phyloP scores from a whole-genome alignment of 2,113 vertebrate species.

The Ciconia boyciana region DNA sequence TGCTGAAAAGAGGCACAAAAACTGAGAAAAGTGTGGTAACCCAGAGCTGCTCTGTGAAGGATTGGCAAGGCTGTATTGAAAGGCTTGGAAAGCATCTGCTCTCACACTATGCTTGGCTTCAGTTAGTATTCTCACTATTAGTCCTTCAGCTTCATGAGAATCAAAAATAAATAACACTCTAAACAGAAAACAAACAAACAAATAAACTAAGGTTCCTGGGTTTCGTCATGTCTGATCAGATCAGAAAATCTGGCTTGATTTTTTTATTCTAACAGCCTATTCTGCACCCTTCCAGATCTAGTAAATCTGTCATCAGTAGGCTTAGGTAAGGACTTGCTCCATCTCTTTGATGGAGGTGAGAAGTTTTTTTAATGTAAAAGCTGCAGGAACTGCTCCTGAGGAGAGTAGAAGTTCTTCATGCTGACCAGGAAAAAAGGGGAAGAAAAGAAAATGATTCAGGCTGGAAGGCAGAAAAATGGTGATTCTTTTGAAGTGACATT shows the following conservation, averaged over 20 bases:
- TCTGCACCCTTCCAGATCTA: not conserved
- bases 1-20: conserved; percentile 5
- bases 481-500: not conserved
- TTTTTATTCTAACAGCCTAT: conserved; percentile 3
- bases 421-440: not conserved
- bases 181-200: conserved; percentile 46
- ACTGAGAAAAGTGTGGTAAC: not conserved
- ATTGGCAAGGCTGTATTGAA: not conserved
- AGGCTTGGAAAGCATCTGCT: conserved; percentile 57
- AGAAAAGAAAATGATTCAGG: not conserved
- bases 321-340: not conserved
- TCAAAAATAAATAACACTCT: conserved; percentile 39
- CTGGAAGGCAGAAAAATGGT: not conserved
- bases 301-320: not conserved
- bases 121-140: conserved; percentile 36
- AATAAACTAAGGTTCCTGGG: not conserved
- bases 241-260: conserved; percentile 21
- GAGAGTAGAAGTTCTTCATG: not conserved
- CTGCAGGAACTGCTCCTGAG: not conserved
- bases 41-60: conserved; percentile 5
- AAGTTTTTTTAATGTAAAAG: not conserved
- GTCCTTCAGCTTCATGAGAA: conserved; percentile 19
- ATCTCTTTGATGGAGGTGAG: not conserved
- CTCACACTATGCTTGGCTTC: conserved; percentile 39
- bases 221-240: conserved; percentile 28